phyloP scores from a whole-genome alignment of 2,797 vertebrate genomes.

The Pteropus rufus region DNA sequence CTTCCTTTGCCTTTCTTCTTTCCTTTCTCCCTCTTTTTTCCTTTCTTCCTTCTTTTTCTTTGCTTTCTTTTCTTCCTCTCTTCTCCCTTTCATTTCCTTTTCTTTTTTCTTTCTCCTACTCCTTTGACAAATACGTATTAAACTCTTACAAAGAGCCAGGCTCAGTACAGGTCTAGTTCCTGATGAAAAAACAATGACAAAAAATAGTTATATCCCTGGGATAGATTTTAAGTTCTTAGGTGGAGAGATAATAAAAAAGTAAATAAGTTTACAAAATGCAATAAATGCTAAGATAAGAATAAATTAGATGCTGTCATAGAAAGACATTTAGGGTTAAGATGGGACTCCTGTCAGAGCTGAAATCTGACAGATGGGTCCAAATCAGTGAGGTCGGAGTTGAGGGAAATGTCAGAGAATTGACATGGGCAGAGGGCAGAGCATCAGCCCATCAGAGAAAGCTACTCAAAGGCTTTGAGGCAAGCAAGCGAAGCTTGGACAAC shows the following conservation, averaged over 20 bases:
- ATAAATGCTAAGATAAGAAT: neutral
- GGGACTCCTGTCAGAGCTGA: neutral
- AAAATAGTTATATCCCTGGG: neutral
- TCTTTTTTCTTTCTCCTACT: neutral
- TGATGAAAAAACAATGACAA: neutral
- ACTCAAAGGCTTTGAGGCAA: neutral
- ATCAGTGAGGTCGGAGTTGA: neutral
- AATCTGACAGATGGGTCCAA: neutral
- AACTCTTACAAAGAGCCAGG: neutral
- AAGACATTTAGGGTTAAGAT: neutral
- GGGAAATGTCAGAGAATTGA: neutral
- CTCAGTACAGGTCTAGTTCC: neutral
- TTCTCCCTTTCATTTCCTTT: too few species aligned
- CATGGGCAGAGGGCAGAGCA: neutral
- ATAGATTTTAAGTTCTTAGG: neutral
- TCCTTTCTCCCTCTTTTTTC: accelerated
- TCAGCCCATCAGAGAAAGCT: neutral
- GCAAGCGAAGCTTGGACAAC: neutral
- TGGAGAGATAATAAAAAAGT: neutral
- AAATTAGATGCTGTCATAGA: neutral
- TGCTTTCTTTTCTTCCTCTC: accelerated
- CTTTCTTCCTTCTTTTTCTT: accelerated
- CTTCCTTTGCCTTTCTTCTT: accelerated
- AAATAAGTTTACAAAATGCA: neutral
- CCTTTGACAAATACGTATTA: neutral